Evolutionary conservation across 92 coral and sea anemone species (phyloP).

Genomic region (Phymanthus crucifer): DNA sequence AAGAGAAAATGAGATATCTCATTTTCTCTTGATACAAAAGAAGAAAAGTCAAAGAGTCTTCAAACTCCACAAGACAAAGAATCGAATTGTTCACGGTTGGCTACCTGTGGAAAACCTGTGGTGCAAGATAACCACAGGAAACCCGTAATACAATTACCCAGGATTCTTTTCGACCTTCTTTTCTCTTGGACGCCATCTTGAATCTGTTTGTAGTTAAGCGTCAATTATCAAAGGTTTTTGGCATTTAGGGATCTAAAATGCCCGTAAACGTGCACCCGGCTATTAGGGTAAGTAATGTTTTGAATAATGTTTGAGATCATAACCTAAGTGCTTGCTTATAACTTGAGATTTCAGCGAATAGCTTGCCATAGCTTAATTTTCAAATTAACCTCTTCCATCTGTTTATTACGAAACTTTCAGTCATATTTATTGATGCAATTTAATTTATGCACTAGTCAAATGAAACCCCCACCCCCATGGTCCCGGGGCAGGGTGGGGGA

Average conservation of each 20-base stretch:
- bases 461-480: too few relatives aligned
- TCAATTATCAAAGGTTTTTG: not conserved
- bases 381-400: too few relatives aligned
- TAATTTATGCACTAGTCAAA: too few relatives aligned
- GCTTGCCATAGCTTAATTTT: not conserved
- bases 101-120: too few relatives aligned
- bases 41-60: too few relatives aligned
- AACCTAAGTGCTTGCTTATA: not conserved
- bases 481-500: too few relatives aligned
- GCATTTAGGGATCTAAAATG: slow-evolving; percentile 54
- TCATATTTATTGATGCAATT: too few relatives aligned
- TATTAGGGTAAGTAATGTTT: slow-evolving; percentile 33
- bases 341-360: not conserved
- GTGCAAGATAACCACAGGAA: slow-evolving; percentile 17
- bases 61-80: not conserved
- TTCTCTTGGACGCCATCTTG: slow-evolving; percentile 79
- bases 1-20: too few relatives aligned
- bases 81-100: not conserved
- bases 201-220: slow-evolving; percentile 8
- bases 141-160: slow-evolving; percentile 8
- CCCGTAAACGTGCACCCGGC: slow-evolving; percentile 81
- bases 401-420: too few relatives aligned
- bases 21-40: too few relatives aligned
- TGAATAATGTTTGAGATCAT: not conserved
- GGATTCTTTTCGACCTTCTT: slow-evolving; percentile 10